These are phyloP conservation scores for Poecilia wingei DNA, from an alignment of 2,797 vertebrate genomes.

Conservation along the genomic window DNA sequence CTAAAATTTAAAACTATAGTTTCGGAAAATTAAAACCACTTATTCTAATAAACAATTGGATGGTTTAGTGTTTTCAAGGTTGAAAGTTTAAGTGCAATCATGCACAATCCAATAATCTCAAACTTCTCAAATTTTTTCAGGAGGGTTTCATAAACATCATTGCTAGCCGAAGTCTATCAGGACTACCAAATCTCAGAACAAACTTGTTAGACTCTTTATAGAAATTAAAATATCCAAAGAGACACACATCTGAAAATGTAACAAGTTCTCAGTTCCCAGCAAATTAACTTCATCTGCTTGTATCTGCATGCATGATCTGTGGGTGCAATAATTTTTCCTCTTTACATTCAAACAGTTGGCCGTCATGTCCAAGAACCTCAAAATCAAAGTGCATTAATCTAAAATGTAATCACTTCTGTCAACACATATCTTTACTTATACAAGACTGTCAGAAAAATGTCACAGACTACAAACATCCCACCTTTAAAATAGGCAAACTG, in stretches of 20 bases:
- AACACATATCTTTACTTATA: not conserved
- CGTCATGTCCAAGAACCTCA: not conserved
- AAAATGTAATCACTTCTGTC: not conserved
- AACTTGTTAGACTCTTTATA: constrained; percentile 6
- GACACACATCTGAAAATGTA: constrained; percentile 12
- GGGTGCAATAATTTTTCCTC: constrained; percentile 19
- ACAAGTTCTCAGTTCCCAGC: not conserved
- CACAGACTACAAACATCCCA: constrained; percentile 50
- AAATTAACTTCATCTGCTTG: constrained; percentile 21
- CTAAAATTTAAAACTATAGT: not conserved
- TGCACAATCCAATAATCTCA: not conserved
- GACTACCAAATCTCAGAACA: not conserved
- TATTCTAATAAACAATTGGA: not conserved
- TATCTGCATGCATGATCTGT: not conserved
- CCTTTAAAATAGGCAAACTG: constrained; percentile 96
- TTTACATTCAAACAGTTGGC: not conserved
- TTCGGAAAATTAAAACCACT: not conserved
- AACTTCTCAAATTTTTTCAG: not conserved
- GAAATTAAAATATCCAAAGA: constrained; percentile 8
- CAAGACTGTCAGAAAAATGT: not conserved
- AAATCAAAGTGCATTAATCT: not conserved
- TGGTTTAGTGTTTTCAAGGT: not conserved
- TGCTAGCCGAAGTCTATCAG: not conserved
- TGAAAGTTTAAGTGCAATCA: not conserved
- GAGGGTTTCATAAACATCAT: constrained; percentile 3